Evolutionary conservation across 2,797 vertebrate species (phyloP).

Genomic region (Fundulus diaphanus): DNA sequence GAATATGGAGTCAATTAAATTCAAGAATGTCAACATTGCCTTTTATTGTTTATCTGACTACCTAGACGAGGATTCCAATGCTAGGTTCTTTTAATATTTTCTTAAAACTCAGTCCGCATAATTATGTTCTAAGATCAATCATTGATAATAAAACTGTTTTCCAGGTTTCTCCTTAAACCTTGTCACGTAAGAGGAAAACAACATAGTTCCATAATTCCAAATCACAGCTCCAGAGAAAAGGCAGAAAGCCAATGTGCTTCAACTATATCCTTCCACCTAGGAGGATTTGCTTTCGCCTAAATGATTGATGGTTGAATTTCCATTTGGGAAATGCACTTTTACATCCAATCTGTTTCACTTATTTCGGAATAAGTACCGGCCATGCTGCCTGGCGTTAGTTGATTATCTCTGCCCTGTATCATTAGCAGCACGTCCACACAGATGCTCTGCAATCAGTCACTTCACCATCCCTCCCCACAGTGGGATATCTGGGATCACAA

Average conservation of each 20-base stretch:
- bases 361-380: conserved; percentile 54
- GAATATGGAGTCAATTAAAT: background rate
- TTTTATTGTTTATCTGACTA: background rate
- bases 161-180: background rate
- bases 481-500: conserved; percentile 50
- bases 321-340: conserved; percentile 48
- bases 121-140: background rate
- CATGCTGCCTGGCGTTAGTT: conserved; percentile 50
- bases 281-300: conserved; percentile 56
- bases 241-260: conserved; percentile 15
- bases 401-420: conserved; percentile 65
- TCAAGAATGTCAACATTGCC: background rate
- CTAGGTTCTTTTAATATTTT: conserved; percentile 3
- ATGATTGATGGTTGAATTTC: conserved; percentile 65
- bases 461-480: conserved; percentile 43
- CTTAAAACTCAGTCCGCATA: background rate
- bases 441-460: conserved; percentile 63
- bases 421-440: conserved; percentile 65
- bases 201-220: conserved; percentile 10
- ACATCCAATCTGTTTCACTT: conserved; percentile 68
- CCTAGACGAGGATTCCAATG: background rate
- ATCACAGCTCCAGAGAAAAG: background rate
- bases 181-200: conserved; percentile 2
- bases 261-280: conserved; percentile 21
- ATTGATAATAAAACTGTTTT: background rate